phyloP scores from a whole-genome alignment of 1,140 invertebrate genomes.

The Drosophila truncata region DNA sequence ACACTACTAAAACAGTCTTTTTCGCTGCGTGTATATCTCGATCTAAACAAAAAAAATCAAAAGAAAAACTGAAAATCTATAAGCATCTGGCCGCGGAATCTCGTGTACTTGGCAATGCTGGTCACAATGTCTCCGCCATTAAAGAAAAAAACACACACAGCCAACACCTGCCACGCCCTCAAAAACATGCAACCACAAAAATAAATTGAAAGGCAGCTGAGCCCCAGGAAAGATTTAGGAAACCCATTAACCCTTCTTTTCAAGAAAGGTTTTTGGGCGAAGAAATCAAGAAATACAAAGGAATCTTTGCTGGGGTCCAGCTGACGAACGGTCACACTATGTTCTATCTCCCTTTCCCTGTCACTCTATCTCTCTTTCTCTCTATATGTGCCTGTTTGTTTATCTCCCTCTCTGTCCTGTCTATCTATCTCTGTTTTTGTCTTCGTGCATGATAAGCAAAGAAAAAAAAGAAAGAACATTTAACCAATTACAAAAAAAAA shows the following conservation, averaged over 20 bases:
- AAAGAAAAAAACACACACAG: constrained; percentile 29
- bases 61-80: constrained; percentile 73
- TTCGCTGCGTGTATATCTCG: constrained; percentile 15
- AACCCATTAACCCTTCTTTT: not conserved
- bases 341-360: constrained; percentile 23
- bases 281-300: not conserved
- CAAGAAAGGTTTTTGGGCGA: not conserved
- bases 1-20: constrained; percentile 3
- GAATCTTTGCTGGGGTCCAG: constrained; percentile 43
- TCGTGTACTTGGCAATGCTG: constrained; percentile 85
- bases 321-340: constrained; percentile 17
- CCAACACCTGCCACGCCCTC: constrained; percentile 23
- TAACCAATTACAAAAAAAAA: not conserved
- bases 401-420: constrained; percentile 35
- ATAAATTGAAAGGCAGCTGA: constrained; percentile 17
- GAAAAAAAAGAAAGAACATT: constrained; percentile 5
- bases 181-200: constrained; percentile 2
- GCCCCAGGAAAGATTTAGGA: constrained; percentile 28
- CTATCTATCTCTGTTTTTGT: constrained; percentile 27
- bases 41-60: constrained; percentile 19
- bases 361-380: constrained; percentile 27
- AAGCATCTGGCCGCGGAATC: constrained; percentile 85
- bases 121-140: constrained; percentile 43
- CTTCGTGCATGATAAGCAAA: constrained; percentile 56
- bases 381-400: constrained; percentile 35